Conservation (phyloP, 2,113 vertebrate species). For the Hiodon alosoides region DNA sequence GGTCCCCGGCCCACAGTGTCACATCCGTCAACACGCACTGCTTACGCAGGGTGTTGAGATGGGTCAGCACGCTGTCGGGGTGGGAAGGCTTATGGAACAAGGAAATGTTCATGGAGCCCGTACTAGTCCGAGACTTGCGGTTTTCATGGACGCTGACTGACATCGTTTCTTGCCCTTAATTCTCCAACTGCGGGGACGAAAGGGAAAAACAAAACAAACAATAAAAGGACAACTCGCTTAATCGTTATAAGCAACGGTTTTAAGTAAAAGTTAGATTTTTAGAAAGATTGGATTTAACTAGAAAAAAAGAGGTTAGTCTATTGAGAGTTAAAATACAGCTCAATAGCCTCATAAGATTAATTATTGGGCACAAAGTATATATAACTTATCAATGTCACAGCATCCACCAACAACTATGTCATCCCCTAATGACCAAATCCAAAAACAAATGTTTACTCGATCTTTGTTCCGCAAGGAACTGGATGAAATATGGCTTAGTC, state of each 20-base stretch:
- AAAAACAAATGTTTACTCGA: no score
- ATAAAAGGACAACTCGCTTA: not conserved
- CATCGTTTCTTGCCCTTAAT: slow-evolving; percentile 62
- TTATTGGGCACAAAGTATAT: no score
- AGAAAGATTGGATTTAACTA: no score
- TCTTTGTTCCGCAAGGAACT: not conserved
- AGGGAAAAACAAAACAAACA: not conserved
- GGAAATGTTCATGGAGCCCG: slow-evolving; percentile 84
- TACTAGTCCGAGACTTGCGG: slow-evolving; percentile 86
- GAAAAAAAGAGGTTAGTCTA: no score
- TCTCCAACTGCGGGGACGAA: slow-evolving; percentile 32
- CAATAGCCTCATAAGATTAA: no score
- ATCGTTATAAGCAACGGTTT: no score
- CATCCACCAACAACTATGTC: no score
- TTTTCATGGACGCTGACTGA: slow-evolving; percentile 91
- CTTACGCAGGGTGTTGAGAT: slow-evolving; percentile 83
- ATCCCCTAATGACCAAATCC: no score
- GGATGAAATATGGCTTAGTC: slow-evolving; percentile 1
- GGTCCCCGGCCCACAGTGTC: slow-evolving; percentile 83
- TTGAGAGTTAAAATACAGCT: no score
- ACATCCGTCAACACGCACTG: slow-evolving; percentile 91
- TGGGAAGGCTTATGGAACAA: slow-evolving; percentile 91
- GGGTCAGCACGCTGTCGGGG: slow-evolving; percentile 82
- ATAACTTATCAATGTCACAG: no score
- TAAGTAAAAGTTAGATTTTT: not conserved